Percentiles rank a stretch among this genome's conserved stretches.
These are phyloP conservation scores for Heteromormyrus szaboi DNA, from an alignment of 2,797 vertebrate species.

Conservation along the genomic window DNA sequence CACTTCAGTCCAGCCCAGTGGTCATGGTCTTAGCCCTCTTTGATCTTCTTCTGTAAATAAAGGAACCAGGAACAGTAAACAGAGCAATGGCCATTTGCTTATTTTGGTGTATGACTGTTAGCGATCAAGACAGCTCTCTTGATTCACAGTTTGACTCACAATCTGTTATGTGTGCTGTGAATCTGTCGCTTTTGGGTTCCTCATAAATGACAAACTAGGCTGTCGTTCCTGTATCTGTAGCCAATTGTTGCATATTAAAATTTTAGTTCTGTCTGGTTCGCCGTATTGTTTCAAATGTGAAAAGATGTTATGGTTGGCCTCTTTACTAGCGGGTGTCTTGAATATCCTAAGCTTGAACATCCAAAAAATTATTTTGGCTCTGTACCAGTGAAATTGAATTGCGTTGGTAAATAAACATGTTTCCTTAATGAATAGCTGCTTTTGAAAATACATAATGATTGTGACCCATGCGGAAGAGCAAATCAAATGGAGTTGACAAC, in stretches of 20 bases:
- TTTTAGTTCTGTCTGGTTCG: constrained; percentile 30
- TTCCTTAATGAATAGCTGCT: constrained; percentile 36
- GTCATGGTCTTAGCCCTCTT: background rate
- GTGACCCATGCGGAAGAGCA: constrained; percentile 9
- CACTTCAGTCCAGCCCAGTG: background rate
- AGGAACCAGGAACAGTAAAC: background rate
- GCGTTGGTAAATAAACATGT: constrained; percentile 45
- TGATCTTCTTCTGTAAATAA: background rate
- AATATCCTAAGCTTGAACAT: constrained; percentile 51
- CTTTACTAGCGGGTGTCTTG: constrained; percentile 47
- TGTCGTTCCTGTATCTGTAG: constrained; percentile 37
- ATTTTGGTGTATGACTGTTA: background rate
- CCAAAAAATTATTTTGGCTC: constrained; percentile 51
- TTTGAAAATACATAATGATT: constrained; percentile 49
- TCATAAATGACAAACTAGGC: background rate
- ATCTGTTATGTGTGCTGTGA: constrained; percentile 3
- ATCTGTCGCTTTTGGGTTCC: constrained; percentile 5
- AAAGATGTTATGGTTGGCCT: constrained; percentile 52
- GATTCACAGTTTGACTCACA: constrained; percentile 19
- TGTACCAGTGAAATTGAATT: constrained; percentile 33
- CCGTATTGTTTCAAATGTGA: constrained; percentile 44
- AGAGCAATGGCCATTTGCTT: background rate
- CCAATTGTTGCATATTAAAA: constrained; percentile 31
- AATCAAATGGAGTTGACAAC: background rate
- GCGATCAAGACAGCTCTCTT: constrained; percentile 23